Evolutionary conservation across 2,113 vertebrate genomes (phyloP).

Genomic region (Columbina picui): DNA sequence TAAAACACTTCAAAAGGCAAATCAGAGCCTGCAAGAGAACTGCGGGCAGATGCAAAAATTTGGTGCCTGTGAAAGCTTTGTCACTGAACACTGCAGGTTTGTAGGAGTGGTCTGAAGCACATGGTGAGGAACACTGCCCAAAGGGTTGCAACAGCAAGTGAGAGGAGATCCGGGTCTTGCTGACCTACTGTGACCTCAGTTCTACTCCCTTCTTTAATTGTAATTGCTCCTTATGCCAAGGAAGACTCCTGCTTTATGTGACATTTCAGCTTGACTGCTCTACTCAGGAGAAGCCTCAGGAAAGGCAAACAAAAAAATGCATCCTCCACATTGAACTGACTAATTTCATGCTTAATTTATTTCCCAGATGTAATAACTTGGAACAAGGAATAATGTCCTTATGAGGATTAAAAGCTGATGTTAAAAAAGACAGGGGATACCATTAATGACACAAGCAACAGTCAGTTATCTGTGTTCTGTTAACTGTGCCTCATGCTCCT

Average conservation of each 20-base stretch:
- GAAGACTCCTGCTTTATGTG: background rate
- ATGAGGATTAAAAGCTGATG: background rate
- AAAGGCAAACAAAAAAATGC: background rate
- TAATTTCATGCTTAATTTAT: background rate
- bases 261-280: background rate
- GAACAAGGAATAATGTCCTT: background rate
- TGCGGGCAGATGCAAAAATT: rapidly evolving
- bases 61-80: background rate
- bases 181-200: background rate
- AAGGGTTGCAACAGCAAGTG: rapidly evolving
- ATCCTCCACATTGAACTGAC: background rate
- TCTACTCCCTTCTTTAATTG: background rate
- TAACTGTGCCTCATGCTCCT: background rate
- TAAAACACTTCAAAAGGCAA: background rate
- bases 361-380: background rate
- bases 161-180: background rate
- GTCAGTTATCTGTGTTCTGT: background rate
- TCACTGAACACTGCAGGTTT: rapidly evolving
- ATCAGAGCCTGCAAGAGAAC: background rate
- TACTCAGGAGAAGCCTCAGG: background rate
- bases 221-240: background rate
- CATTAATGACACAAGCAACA: background rate
- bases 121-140: background rate
- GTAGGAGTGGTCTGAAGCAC: background rate
- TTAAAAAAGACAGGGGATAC: background rate